Percentiles rank a stretch among this genome's conserved stretches.
phyloP scores from a whole-genome alignment of 2,797 vertebrate species.

The Cyprinella venusta region DNA sequence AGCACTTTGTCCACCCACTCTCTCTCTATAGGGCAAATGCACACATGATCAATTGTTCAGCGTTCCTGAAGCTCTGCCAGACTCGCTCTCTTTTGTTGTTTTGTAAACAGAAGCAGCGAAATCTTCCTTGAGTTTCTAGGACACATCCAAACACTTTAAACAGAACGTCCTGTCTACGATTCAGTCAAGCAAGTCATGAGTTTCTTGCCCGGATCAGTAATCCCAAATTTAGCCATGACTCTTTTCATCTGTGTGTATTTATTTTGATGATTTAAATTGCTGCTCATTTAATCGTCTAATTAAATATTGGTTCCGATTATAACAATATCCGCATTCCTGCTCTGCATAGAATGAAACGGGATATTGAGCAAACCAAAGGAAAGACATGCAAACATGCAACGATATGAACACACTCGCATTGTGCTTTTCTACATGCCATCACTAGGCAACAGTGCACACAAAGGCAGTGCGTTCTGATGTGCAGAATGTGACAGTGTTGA shows the following conservation, averaged over 20 bases:
- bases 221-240: conserved; percentile 54
- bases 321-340: conserved; percentile 29
- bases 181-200: conserved; percentile 48
- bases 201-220: conserved; percentile 56
- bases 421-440: conserved; percentile 64
- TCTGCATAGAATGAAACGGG: conserved; percentile 32
- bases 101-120: conserved; percentile 44
- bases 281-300: conserved; percentile 31
- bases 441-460: conserved; percentile 72
- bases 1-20: conserved; percentile 50
- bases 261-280: conserved; percentile 38
- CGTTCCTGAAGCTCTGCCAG: conserved; percentile 55
- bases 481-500: conserved; percentile 64
- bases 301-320: conserved; percentile 34
- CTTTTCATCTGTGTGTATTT: conserved; percentile 21
- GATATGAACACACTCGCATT: conserved; percentile 58
- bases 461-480: conserved; percentile 40
- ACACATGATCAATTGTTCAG: conserved; percentile 67
- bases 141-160: conserved; percentile 52
- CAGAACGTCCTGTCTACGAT: conserved; percentile 14
- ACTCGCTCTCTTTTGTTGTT: conserved; percentile 38
- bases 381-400: conserved; percentile 43
- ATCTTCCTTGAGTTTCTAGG: conserved; percentile 45
- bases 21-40: conserved; percentile 61
- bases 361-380: conserved; percentile 43